These are phyloP conservation scores for Schizaphis graminum DNA, from an alignment of 2,888 invertebrate genomes.

Conservation along the genomic window DNA sequence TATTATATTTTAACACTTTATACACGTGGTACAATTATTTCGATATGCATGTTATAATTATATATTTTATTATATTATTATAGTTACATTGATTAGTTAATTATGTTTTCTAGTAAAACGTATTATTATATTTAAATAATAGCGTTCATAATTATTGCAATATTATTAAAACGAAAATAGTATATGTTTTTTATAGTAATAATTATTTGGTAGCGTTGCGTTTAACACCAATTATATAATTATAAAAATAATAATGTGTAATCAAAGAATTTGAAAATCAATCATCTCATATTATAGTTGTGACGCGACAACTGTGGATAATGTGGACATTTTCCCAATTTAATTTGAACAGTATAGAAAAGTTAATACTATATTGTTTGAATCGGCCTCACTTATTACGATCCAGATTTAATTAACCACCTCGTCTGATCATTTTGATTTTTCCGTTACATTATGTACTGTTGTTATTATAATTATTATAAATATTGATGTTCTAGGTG, in stretches of 20 bases:
- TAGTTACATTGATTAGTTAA: conserved; percentile 7
- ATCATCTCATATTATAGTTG: neutral
- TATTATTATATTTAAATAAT: neutral
- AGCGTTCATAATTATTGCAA: neutral
- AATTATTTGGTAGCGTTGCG: neutral
- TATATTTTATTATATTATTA: neutral
- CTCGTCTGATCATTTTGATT: neutral
- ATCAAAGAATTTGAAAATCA: neutral
- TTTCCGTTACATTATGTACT: neutral
- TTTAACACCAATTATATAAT: neutral
- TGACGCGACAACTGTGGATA: neutral
- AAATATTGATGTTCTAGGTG: neutral
- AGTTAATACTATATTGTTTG: neutral
- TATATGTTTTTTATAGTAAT: neutral
- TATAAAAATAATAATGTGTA: neutral
- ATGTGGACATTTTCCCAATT: neutral
- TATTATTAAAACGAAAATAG: conserved; percentile 3
- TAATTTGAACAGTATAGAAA: neutral
- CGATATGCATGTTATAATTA: neutral
- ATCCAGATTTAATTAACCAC: neutral
- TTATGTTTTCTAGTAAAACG: neutral
- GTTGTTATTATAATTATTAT: neutral
- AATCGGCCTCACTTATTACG: neutral
- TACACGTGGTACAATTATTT: neutral
- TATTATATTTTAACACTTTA: neutral